Evolutionary conservation across 2,888 invertebrate species (phyloP).

Genomic region (Cerceris rybyensis): DNA sequence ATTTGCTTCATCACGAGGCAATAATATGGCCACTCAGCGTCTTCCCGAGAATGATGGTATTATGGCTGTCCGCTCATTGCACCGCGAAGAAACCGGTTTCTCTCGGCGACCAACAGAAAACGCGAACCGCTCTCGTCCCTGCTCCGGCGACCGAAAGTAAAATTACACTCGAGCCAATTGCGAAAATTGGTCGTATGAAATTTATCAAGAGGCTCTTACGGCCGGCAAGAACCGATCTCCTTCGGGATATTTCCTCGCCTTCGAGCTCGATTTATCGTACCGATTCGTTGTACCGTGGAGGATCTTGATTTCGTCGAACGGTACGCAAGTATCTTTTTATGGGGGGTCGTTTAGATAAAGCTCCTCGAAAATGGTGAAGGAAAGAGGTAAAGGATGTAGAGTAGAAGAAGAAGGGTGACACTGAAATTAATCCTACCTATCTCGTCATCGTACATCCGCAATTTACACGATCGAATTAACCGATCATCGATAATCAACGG

Average conservation of each 20-base stretch:
- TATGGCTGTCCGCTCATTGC: slow-evolving; percentile 59
- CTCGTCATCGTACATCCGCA: too few species aligned
- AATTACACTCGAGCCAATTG: slow-evolving; percentile 54
- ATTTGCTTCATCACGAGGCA: slow-evolving; percentile 64
- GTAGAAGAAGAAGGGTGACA: too few species aligned
- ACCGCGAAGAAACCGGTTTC: slow-evolving; percentile 57
- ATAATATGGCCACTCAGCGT: slow-evolving; percentile 66
- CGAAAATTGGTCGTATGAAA: slow-evolving; percentile 51
- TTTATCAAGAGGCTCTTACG: slow-evolving; percentile 40
- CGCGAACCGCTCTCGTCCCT: slow-evolving; percentile 11
- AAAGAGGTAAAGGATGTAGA: too few species aligned
- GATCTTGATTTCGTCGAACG: neutral
- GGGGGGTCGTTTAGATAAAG: neutral
- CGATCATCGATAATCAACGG: too few species aligned
- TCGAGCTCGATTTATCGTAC: neutral
- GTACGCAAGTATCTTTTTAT: neutral
- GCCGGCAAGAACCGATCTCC: slow-evolving; percentile 3
- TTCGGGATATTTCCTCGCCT: neutral
- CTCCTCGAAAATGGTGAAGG: neutral
- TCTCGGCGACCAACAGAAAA: slow-evolving; percentile 51
- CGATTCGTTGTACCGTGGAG: neutral
- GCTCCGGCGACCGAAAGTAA: slow-evolving; percentile 41
- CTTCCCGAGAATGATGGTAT: slow-evolving; percentile 63
- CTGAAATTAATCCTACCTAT: too few species aligned
- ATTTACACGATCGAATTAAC: too few species aligned